These are phyloP conservation scores for Scaptomyza montana DNA, from an alignment of 1,140 invertebrate genomes.

Conservation along the genomic window DNA sequence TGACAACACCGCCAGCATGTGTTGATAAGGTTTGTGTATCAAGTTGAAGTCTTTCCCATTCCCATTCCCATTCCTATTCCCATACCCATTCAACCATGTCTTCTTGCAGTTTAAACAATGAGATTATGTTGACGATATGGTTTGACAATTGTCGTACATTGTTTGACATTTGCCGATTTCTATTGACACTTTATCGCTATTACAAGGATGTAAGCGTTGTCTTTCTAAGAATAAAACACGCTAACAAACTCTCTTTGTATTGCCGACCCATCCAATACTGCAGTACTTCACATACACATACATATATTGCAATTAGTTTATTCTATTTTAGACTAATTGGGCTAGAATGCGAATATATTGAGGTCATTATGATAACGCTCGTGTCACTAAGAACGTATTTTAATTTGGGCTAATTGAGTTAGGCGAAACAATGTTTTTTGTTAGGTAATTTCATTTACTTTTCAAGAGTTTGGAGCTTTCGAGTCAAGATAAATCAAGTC, in stretches of 20 bases:
- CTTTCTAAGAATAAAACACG: conserved; percentile 78
- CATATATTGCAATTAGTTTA: conserved; percentile 8
- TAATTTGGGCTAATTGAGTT: conserved; percentile 25
- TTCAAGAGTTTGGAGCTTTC: too few species aligned
- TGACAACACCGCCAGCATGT: conserved; percentile 73
- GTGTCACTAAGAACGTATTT: not conserved
- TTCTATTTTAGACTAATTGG: conserved; percentile 71
- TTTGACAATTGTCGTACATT: conserved; percentile 83
- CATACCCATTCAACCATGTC: not conserved
- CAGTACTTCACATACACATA: too few species aligned
- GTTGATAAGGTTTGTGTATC: conserved; percentile 61
- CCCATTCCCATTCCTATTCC: not conserved
- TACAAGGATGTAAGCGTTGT: conserved; percentile 79
- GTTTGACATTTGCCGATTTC: conserved; percentile 82
- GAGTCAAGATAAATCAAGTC: too few species aligned
- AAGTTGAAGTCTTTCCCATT: not conserved
- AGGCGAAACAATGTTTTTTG: not conserved
- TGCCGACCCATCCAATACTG: conserved; percentile 47
- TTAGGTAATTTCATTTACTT: too few species aligned
- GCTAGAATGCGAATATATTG: conserved; percentile 35
- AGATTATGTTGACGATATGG: conserved; percentile 83
- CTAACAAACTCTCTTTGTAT: conserved; percentile 35
- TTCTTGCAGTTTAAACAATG: conserved; percentile 71
- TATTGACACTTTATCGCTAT: conserved; percentile 72
- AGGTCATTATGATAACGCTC: conserved; percentile 14